These are phyloP conservation scores for Aleiodes testaceus DNA, from an alignment of 2,888 invertebrate species.

Conservation along the genomic window DNA sequence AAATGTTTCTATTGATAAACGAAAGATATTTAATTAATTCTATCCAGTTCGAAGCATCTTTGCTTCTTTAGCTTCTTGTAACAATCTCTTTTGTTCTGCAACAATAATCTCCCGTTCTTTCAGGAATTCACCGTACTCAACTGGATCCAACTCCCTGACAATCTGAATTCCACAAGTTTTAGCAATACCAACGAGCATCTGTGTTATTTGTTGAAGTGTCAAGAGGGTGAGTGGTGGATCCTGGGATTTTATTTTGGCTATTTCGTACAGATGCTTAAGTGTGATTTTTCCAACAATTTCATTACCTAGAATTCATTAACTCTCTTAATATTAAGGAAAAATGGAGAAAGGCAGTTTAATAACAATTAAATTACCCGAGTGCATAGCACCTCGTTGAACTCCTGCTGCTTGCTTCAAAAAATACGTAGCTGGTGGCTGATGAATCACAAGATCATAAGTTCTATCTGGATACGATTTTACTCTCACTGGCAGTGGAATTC, in stretches of 20 bases:
- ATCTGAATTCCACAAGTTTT: conserved; percentile 89
- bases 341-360: too few species aligned
- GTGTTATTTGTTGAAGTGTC: conserved; percentile 83
- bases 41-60: conserved; percentile 90
- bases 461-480: conserved; percentile 90
- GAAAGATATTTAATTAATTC: conserved; percentile 36
- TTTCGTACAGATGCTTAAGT: conserved; percentile 97
- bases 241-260: conserved; percentile 94
- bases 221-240: conserved; percentile 84
- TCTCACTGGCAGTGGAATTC: conserved; percentile 90
- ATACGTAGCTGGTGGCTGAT: conserved; percentile 91
- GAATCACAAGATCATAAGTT: conserved; percentile 85
- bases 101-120: conserved; percentile 82
- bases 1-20: conserved; percentile 43
- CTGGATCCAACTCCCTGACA: conserved; percentile 83
- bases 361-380: conserved; percentile 75
- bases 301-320: conserved; percentile 73
- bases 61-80: conserved; percentile 90
- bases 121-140: conserved; percentile 88
- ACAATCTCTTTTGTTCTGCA: conserved; percentile 82
- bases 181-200: conserved; percentile 85
- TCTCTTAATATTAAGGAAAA: too few species aligned
- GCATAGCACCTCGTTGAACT: conserved; percentile 86
- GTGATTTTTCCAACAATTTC: conserved; percentile 93
- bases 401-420: conserved; percentile 97